Percentiles rank a stretch among this genome's conserved stretches.
These are phyloP conservation scores for Drosophila saltans DNA, from an alignment of 1,140 invertebrate species.

Conservation along the genomic window DNA sequence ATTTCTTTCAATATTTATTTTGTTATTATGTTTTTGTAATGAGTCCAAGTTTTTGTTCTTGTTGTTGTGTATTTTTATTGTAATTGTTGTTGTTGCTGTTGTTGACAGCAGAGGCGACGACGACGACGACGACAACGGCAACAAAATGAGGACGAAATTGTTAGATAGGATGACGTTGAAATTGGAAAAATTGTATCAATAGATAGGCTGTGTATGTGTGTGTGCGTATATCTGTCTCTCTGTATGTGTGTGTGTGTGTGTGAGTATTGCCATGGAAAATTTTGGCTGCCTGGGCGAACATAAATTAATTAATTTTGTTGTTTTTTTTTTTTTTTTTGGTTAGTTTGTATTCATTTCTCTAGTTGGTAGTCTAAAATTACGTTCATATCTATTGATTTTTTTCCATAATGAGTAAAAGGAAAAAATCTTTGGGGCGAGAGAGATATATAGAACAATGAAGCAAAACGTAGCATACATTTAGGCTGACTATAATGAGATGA, in stretches of 20 bases:
- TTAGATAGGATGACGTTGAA: slow-evolving; percentile 69
- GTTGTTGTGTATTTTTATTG: slow-evolving; percentile 11
- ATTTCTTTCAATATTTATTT: slow-evolving; percentile 81
- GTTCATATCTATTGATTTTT: slow-evolving; percentile 63
- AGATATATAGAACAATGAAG: slow-evolving; percentile 16
- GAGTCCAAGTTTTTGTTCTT: slow-evolving; percentile 50
- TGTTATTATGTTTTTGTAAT: slow-evolving; percentile 82
- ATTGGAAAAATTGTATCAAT: slow-evolving; percentile 78
- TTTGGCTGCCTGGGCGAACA: slow-evolving; percentile 57
- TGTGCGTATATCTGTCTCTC: slow-evolving; percentile 24
- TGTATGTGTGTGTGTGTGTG: slow-evolving; percentile 24
- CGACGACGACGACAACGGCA: slow-evolving; percentile 29
- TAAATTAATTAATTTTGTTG: slow-evolving; percentile 81
- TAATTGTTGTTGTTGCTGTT: slow-evolving; percentile 45
- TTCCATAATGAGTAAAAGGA: slow-evolving; percentile 48
- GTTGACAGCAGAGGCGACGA: slow-evolving; percentile 38
- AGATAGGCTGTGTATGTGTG: slow-evolving; percentile 44
- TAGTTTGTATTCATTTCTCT: slow-evolving; percentile 39
- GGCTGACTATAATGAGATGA: slow-evolving; percentile 4
- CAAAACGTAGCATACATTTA: slow-evolving; percentile 51
- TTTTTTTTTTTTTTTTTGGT: slow-evolving; percentile 52
- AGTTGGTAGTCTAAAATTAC: slow-evolving; percentile 60
- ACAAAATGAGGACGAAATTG: slow-evolving; percentile 52
- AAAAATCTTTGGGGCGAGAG: slow-evolving; percentile 10
- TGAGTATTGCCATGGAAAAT: slow-evolving; percentile 75